Evolutionary conservation across 2,888 invertebrate genomes (phyloP), one percentile per base, ranked within the genome.

Genomic region (Hirtodrosophila trivittata): DNA sequence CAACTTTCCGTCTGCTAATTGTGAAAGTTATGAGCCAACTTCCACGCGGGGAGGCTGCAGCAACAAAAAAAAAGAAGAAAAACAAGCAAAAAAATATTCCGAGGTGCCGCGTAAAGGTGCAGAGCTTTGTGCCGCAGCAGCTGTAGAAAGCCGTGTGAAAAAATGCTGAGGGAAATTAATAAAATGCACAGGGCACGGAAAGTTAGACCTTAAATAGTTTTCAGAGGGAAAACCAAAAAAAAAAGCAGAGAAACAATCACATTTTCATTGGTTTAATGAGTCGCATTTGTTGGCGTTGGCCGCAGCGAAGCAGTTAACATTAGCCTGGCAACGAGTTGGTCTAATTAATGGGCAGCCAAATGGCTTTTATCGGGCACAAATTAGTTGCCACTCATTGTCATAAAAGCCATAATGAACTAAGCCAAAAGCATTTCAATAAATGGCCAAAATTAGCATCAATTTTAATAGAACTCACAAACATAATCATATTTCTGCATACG

Each of bases 301-400:
- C 13, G 21, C 54, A 32, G 43, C 52, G 33, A 13, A 46, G 33
- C 46, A 51, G 21, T 43, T 51, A n/a, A 52, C 43, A 49, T 56
- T 59, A 52, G 51, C 18, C 28, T 1, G 9, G 28, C 28, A 28
- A 5, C 28, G 28, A 62, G 46, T 38, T 54, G 42, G 41, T 26
- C 54, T 62, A 71, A 77, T 66, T 77, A 74, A 80, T 74, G 49
- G 41, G 18, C 47, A 49, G 14, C 16, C 57, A 74, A 80, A 76
- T 54, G 65, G 63, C 41, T 64, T 66, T 78, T 72, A 59, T 74
- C 58, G 58, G 45, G 55, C 55, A 63, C 49, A 66, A 75, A 72
- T 72, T 68, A 37, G 66, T 68, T 46, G 37, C 30, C 43, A 56
- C 49, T 38, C 41, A 59, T 39, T 39, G 42, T 30, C 58, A 43